phyloP scores from a whole-genome alignment of 2,113 vertebrate genomes.

The Podarcis raffonei region DNA sequence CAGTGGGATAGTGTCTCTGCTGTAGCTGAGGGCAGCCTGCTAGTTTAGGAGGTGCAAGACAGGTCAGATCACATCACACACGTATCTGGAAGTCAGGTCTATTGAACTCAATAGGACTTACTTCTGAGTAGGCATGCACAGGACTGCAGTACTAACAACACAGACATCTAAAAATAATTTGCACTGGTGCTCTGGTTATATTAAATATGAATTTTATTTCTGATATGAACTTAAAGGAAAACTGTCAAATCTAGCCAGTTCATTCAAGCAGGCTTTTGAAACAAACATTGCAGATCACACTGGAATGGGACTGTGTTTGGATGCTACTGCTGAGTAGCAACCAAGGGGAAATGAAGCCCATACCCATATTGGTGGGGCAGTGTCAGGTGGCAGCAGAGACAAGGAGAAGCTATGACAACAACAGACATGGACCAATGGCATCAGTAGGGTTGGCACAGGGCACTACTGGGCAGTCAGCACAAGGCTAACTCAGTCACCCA shows the following conservation, averaged over 20 bases:
- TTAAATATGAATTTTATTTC: not conserved
- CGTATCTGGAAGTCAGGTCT: not conserved
- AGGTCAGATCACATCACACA: no score
- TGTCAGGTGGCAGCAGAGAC: not conserved
- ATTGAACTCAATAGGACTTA: not conserved
- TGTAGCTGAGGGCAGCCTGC: no score
- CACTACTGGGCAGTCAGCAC: not conserved
- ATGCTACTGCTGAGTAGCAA: not conserved
- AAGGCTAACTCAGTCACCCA: not conserved
- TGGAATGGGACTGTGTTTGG: not conserved
- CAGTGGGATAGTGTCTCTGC: no score
- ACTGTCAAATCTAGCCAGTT: not conserved
- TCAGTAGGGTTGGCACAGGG: not conserved
- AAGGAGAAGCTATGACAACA: not conserved
- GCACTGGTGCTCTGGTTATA: not conserved
- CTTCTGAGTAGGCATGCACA: not conserved
- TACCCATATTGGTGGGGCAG: not conserved
- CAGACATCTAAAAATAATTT: not conserved
- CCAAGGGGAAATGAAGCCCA: not conserved
- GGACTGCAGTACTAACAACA: not conserved
- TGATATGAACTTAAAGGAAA: not conserved
- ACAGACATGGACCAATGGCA: not conserved
- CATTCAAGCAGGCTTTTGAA: not conserved
- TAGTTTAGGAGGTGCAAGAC: no score
- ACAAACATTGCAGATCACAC: not conserved